Evolutionary conservation across 2,888 invertebrate species (phyloP).

Genomic region (Latrodectus hesperus): DNA sequence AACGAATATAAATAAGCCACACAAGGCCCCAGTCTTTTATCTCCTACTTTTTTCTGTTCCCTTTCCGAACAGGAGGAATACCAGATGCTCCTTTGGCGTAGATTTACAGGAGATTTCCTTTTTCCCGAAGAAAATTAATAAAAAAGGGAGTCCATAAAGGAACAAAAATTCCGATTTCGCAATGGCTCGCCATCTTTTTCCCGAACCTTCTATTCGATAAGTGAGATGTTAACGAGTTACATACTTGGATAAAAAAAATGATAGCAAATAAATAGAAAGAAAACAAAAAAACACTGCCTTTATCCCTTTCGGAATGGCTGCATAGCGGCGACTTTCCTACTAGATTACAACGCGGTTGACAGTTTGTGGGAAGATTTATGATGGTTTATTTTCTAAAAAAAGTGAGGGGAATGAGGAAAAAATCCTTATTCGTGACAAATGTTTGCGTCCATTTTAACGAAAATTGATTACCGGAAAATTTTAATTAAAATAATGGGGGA

Average conservation of each 20-base stretch:
- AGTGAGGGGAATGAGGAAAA: background rate
- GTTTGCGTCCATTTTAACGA: background rate
- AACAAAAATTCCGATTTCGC: no score
- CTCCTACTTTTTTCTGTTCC: constrained; percentile 5
- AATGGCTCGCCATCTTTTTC: background rate
- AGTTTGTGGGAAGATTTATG: background rate
- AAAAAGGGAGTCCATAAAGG: no score
- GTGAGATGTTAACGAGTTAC: background rate
- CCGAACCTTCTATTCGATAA: background rate
- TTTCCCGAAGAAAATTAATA: no score
- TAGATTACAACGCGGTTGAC: background rate
- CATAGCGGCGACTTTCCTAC: background rate
- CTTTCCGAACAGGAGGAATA: background rate
- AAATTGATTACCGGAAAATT: background rate
- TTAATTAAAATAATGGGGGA: background rate
- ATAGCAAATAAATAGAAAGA: background rate
- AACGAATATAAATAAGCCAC: constrained; percentile 63
- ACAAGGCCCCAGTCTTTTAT: constrained; percentile 1
- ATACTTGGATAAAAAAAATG: background rate
- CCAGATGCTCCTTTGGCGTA: constrained; percentile 1
- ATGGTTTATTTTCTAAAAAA: background rate
- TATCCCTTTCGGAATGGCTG: background rate
- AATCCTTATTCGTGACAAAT: background rate
- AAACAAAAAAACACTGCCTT: background rate
- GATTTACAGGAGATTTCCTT: background rate